Base-by-base conservation (phyloP, 2,113 vertebrate genomes). In the Alaudala cheleensis region DNA sequence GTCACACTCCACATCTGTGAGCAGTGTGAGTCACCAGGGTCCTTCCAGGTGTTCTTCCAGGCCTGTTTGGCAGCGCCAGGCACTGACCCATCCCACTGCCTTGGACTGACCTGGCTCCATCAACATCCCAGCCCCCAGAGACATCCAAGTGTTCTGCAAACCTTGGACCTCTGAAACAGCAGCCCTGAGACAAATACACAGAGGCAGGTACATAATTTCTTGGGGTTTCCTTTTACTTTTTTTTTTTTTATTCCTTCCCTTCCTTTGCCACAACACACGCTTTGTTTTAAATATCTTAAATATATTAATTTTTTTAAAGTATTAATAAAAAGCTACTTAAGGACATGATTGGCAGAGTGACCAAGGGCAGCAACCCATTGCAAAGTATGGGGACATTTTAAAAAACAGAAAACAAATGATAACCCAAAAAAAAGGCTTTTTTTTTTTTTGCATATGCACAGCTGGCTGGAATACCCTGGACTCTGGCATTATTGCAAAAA, bases 251-350 rank as follows among this genome's bases (percentile, higher is more conserved):
- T 97, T 97, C 93, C 93, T 86, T 88, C 90, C 73, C 53, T 81
- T 86, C 92, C 88, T 95, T 93, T 86, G 92, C 51, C 96, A 87
- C 5, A 0, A 91, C 84, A 77, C 82, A 78, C 14, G 5, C 50
- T 90, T 94, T 15, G 29, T 97, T 97, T 98, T 98, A 98, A 98
- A 98, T 98, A 98, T 96, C 90, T 97, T 98, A 97, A 98, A 98
- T 98, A 98, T 98, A 98, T 98, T 98, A 98, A 98, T 98, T 97
- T 98, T 97, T 79, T 95, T 98, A 98, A 98, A 96, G 89, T 97
- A 97, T 95, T 91, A 88, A 97, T 96, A 98, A 97, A 98, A 97
- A 96, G 97, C 87, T 92, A 97, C 91, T 78, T 50, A 58, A 77
- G 80, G 90, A 92, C 50, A 91, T 21, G 62, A 94, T 81, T 90